Percentiles rank a stretch among this genome's conserved stretches.
Evolutionary conservation across 2,888 invertebrate species (phyloP).

Genomic region (Tachina fera): DNA sequence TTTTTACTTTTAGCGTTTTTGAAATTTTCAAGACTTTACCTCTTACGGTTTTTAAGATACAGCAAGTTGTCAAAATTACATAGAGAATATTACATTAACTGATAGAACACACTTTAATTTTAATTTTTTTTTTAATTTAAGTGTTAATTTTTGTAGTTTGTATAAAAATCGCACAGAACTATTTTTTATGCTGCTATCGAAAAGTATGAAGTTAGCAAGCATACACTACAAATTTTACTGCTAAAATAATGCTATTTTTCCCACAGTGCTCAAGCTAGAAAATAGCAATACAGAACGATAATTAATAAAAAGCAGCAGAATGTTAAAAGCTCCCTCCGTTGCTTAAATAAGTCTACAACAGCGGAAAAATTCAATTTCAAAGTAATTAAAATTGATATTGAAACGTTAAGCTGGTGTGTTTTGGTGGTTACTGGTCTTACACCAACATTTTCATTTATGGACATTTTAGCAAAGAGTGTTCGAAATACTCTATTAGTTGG

Average conservation of each 20-base stretch:
- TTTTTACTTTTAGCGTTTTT: too few species aligned
- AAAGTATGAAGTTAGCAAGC: too few species aligned
- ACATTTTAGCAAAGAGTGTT: conserved; percentile 26
- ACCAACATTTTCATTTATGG: conserved; percentile 9
- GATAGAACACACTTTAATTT: too few species aligned
- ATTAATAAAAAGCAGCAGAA: conserved; percentile 4
- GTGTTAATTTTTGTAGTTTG: too few species aligned
- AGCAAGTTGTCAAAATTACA: too few species aligned
- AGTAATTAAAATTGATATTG: conserved; percentile 71
- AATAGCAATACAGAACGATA: conserved; percentile 15
- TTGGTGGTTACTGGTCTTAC: conserved; percentile 20
- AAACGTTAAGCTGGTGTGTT: conserved; percentile 60
- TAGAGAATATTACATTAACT: too few species aligned
- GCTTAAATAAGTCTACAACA: conserved; percentile 62
- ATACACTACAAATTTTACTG: too few species aligned
- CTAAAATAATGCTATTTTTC: background rate
- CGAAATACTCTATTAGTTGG: conserved; percentile 4
- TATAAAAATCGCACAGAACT: too few species aligned
- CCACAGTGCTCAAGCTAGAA: conserved; percentile 22
- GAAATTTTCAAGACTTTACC: too few species aligned
- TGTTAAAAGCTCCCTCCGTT: conserved; percentile 1
- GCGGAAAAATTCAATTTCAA: conserved; percentile 70
- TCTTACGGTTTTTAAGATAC: too few species aligned
- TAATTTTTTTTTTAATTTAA: too few species aligned
- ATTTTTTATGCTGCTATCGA: too few species aligned